These are phyloP conservation scores for Cacoxenus indagator DNA, from an alignment of 2,888 invertebrate species.

Conservation along the genomic window DNA sequence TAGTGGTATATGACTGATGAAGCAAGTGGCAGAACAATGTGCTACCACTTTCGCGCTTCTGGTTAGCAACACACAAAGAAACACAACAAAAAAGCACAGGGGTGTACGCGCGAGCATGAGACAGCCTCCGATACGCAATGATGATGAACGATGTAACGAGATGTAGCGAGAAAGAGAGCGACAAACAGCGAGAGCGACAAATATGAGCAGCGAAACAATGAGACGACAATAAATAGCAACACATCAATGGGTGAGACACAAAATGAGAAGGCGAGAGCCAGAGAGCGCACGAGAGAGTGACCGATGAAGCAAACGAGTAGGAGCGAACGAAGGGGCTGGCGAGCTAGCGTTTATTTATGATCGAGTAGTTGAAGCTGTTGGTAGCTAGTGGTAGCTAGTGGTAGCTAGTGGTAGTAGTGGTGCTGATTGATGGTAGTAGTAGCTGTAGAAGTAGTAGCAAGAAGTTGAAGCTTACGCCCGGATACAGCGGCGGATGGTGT, in stretches of 20 bases:
- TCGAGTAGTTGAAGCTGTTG: not conserved
- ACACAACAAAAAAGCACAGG: no score
- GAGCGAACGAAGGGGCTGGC: not conserved
- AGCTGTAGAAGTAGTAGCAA: slow-evolving; percentile 25
- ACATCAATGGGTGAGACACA: not conserved
- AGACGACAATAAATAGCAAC: not conserved
- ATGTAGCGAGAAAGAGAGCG: slow-evolving; percentile 14
- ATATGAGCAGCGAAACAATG: not conserved
- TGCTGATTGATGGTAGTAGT: not conserved
- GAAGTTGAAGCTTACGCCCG: slow-evolving; percentile 66
- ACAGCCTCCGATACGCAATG: no score
- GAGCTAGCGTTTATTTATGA: slow-evolving; percentile 9
- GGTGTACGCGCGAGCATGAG: not conserved
- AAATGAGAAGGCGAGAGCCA: not conserved
- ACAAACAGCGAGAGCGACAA: not conserved
- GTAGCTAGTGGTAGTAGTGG: not conserved
- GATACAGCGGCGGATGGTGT: slow-evolving; percentile 67
- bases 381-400: not conserved
- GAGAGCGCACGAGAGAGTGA: not conserved
- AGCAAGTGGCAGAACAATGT: no score
- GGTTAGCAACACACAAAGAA: no score
- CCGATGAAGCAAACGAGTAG: not conserved
- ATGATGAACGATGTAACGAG: no score
- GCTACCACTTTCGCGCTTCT: no score
- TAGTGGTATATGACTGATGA: no score